Evolutionary conservation across 2,888 invertebrate genomes (phyloP).

Genomic region (Mythimna loreyi): DNA sequence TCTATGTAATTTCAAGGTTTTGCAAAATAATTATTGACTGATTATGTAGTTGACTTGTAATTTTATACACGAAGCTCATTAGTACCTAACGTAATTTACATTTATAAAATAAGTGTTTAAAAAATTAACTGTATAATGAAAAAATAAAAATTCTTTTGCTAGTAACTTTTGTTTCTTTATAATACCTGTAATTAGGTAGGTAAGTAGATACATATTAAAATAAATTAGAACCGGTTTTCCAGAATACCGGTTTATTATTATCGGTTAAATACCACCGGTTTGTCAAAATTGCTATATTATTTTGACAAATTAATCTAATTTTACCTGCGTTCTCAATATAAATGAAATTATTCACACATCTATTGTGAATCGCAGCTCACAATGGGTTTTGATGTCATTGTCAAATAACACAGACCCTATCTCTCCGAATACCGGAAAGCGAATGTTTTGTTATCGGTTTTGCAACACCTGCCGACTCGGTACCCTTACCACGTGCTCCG

Average conservation of each 20-base stretch:
- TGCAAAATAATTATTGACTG: conserved; percentile 19
- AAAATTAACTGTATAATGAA: neutral
- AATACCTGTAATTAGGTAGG: conserved; percentile 1
- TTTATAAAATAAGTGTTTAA: neutral
- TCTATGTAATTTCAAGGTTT: conserved; percentile 28
- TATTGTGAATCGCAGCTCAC: neutral
- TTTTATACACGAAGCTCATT: neutral
- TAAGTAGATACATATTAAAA: too few species aligned
- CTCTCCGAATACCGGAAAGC: conserved; percentile 40
- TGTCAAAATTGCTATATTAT: neutral
- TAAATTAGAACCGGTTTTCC: conserved; percentile 2
- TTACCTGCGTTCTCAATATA: neutral
- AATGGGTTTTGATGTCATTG: conserved; percentile 38
- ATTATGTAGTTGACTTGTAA: conserved; percentile 8
- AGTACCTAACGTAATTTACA: neutral
- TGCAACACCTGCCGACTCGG: conserved; percentile 76
- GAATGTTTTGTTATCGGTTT: conserved; percentile 62
- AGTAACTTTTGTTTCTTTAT: neutral
- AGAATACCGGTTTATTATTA: neutral
- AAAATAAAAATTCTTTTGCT: neutral
- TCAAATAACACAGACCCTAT: conserved; percentile 27
- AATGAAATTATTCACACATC: neutral
- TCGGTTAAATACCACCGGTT: neutral
- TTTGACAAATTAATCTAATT: neutral
- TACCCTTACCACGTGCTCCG: conserved; percentile 83